These are phyloP conservation scores for Cerceris ruficornis DNA, from an alignment of 2,888 invertebrate species.

Conservation along the genomic window DNA sequence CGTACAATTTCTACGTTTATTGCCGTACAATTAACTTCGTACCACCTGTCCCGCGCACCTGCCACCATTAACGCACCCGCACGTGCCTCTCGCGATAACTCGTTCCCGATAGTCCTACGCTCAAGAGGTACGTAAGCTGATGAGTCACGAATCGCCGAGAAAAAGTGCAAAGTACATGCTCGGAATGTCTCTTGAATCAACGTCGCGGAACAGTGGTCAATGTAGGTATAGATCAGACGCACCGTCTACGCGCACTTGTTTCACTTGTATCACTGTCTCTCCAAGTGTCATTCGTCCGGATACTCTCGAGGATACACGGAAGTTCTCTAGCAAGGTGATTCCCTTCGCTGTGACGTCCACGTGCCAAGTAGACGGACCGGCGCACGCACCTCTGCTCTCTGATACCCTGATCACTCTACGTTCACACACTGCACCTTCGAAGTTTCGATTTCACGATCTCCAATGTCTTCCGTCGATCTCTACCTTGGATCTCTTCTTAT, in stretches of 20 bases:
- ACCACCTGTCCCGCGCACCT: constrained; percentile 69
- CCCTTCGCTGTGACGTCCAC: constrained; percentile 48
- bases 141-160: no score
- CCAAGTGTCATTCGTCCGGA: no score
- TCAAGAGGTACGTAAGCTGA: not conserved
- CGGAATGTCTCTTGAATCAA: not conserved
- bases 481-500: constrained; percentile 25
- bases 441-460: constrained; percentile 26
- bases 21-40: constrained; percentile 45
- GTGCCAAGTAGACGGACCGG: constrained; percentile 62
- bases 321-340: not conserved
- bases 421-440: constrained; percentile 49
- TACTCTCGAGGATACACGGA: no score
- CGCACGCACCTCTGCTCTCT: constrained; percentile 62
- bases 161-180: no score
- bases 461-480: not conserved
- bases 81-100: constrained; percentile 34
- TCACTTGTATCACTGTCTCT: not conserved
- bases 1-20: constrained; percentile 42
- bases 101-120: constrained; percentile 21
- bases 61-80: constrained; percentile 59
- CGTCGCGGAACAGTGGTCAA: not conserved
- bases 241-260: not conserved
- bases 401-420: constrained; percentile 57
- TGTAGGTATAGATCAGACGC: not conserved